Conservation (phyloP, 2,888 invertebrate species). For the Scaptodrosophila latifasciaeformis region DNA sequence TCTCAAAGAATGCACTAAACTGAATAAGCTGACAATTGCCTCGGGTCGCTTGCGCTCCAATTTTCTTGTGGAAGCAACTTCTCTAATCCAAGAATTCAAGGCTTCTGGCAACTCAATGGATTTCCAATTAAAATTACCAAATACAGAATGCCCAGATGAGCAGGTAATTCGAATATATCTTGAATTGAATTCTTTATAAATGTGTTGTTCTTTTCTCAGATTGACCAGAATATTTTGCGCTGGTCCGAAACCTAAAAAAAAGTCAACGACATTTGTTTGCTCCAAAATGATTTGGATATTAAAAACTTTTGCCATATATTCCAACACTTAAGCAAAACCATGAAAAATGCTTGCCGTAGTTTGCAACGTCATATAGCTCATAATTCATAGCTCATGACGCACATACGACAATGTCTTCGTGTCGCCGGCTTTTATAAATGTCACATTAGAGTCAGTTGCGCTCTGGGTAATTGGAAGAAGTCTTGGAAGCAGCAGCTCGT, state of each 20-base stretch:
- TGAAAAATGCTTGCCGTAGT: slow-evolving; percentile 64
- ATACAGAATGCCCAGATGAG: no score
- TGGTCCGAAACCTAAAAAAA: no score
- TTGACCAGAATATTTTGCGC: no score
- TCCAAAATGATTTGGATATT: no score
- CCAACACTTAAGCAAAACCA: slow-evolving; percentile 21
- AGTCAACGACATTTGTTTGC: no score
- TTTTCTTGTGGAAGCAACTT: slow-evolving; percentile 30
- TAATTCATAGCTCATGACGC: slow-evolving; percentile 41
- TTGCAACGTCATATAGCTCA: slow-evolving; percentile 6
- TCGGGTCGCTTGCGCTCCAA: slow-evolving; percentile 14
- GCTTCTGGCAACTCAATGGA: background rate
- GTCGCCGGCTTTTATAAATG: slow-evolving; percentile 60
- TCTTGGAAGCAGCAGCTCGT: background rate
- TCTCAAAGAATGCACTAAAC: slow-evolving; percentile 25
- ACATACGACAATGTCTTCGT: slow-evolving; percentile 47
- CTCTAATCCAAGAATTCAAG: slow-evolving; percentile 9
- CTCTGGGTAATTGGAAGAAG: slow-evolving; percentile 8
- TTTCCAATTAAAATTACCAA: background rate
- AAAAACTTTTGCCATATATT: no score
- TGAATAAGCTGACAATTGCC: slow-evolving; percentile 35
- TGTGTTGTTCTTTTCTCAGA: no score
- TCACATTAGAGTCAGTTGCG: slow-evolving; percentile 59
- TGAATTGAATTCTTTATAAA: no score
- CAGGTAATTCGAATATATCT: no score